Percentiles rank a stretch among this genome's conserved stretches.
phyloP scores from a whole-genome alignment of 2,888 invertebrate genomes.

The Ferrisia virgata region DNA sequence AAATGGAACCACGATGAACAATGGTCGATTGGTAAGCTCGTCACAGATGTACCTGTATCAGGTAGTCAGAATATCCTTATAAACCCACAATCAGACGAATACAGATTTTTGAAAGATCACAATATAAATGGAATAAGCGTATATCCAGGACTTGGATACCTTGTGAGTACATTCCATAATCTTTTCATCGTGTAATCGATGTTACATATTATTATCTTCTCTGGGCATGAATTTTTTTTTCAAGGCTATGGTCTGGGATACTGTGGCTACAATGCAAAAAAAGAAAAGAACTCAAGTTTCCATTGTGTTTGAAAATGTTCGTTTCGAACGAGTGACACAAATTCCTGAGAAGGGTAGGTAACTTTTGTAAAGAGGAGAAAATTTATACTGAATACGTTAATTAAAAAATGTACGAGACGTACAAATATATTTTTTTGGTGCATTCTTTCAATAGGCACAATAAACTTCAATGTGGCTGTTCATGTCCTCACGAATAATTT shows the following conservation, averaged over 20 bases:
- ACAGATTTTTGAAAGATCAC: constrained; percentile 73
- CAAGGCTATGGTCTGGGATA: constrained; percentile 68
- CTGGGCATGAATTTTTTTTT: constrained; percentile 52
- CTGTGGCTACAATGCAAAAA: constrained; percentile 67
- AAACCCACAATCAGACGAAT: constrained; percentile 63
- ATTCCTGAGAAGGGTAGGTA: constrained; percentile 64
- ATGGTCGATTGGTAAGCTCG: constrained; percentile 82
- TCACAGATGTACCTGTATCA: constrained; percentile 65
- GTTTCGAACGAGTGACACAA: constrained; percentile 77
- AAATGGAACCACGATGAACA: constrained; percentile 74
- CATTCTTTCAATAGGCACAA: too few relatives aligned
- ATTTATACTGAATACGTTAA: too few relatives aligned
- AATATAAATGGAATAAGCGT: constrained; percentile 79
- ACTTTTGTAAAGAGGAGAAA: too few relatives aligned
- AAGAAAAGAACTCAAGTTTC: constrained; percentile 67
- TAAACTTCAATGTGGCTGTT: constrained; percentile 50
- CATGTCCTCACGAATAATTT: constrained; percentile 73
- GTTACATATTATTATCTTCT: too few relatives aligned
- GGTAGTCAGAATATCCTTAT: constrained; percentile 64
- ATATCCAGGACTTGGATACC: constrained; percentile 82
- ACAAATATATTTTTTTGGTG: too few relatives aligned
- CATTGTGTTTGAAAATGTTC: constrained; percentile 79
- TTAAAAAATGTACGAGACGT: too few relatives aligned
- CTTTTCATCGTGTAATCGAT: too few relatives aligned
- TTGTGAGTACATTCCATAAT: constrained; percentile 57